Evolutionary conservation across 2,888 invertebrate genomes (phyloP), one percentile per base, ranked within the genome.

Genomic region (Hymenopus coronatus): DNA sequence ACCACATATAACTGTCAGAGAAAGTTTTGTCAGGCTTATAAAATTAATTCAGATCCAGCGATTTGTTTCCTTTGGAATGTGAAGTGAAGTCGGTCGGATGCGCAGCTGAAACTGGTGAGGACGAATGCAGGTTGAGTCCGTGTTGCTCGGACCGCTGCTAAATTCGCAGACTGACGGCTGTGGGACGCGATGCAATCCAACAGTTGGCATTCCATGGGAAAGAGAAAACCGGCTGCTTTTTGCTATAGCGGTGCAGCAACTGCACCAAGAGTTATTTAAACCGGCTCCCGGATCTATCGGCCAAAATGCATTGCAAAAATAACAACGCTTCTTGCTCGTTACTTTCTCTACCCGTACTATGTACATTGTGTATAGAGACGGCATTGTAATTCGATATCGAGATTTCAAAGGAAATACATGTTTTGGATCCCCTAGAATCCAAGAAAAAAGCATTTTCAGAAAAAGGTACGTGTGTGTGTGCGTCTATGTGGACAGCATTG

Each of bases 151-250:
- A 70, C 20, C 6, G n/a, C 14, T 54, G 14, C 7, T 30, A 15
- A 81, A 70, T 70, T 86, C n/a, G 33, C 87, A 40, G 85, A 85
- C 85, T 85, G 85, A 85, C 85, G 85, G 40, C 25, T 82, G 87
- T 87, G 87, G 87, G 87, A 82, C 27, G 87, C 33, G 27, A 28
- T 70, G 86, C 70, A 86, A 86, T 86, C 70, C 86, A 30, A 28
- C 82, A 82, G 87, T 82, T 82, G 82, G 87, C 87, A 87, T 87
- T 87, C 87, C 87, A 82, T 87, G 87, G 87, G 87, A 87, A 87
- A 82, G 82, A 81, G 87, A 87, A 82, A 87, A 87, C 87, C 87
- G 82, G 87, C 82, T 87, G 82, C 40, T 87, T 40, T 82, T 70
- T 70, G 54, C 20, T 70, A 20, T 20, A 70, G 54, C 54, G 54